These are phyloP conservation scores for Cotesia typhae DNA, from an alignment of 1,140 invertebrate genomes.

Conservation along the genomic window DNA sequence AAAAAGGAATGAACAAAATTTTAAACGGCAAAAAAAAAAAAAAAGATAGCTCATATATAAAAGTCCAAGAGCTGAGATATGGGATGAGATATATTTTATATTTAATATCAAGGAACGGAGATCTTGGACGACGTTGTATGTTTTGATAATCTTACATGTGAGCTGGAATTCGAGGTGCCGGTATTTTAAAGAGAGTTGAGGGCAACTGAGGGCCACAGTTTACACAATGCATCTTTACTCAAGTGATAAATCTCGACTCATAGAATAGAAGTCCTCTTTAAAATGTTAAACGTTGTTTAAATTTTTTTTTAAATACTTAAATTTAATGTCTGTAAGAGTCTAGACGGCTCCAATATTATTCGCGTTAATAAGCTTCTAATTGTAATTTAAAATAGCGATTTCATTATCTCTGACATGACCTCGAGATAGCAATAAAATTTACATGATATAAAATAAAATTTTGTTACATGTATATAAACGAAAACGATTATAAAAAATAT, in stretches of 20 bases:
- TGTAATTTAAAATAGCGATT: too few species aligned
- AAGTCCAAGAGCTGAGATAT: too few species aligned
- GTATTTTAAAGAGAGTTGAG: background rate
- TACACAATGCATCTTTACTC: conserved; percentile 35
- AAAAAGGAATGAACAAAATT: too few species aligned
- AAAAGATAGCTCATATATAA: too few species aligned
- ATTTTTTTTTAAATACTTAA: background rate
- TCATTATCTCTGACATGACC: too few species aligned
- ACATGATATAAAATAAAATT: background rate
- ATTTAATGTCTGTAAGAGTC: too few species aligned
- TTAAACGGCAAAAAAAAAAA: too few species aligned
- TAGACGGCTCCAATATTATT: too few species aligned
- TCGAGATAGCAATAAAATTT: too few species aligned
- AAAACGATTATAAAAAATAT: background rate
- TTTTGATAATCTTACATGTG: conserved; percentile 31
- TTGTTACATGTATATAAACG: background rate
- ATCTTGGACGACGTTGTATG: conserved; percentile 31
- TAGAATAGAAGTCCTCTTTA: background rate
- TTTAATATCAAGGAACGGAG: background rate
- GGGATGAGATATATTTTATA: too few species aligned
- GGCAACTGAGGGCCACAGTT: conserved; percentile 28
- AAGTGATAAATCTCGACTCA: conserved; percentile 26
- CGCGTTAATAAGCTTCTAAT: too few species aligned
- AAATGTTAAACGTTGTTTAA: background rate
- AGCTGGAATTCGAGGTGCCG: background rate